Evolutionary conservation across 2,113 vertebrate species (phyloP), one percentile per base, ranked within the genome.

Genomic region (Pelecanoides urinatrix): DNA sequence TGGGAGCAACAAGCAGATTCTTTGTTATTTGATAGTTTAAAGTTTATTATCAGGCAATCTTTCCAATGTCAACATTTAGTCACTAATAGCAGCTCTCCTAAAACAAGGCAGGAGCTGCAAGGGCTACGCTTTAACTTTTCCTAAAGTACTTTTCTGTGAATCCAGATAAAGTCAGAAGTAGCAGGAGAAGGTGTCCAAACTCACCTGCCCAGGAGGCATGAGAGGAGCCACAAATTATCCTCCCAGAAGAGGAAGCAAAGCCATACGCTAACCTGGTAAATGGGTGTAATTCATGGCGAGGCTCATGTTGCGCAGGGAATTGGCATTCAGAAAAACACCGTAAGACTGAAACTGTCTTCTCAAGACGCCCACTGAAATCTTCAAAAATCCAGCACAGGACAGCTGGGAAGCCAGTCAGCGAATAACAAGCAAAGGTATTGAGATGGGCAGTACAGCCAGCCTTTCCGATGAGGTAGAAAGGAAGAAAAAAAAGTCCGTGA

Each of bases 311-410:
- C 1, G 0, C 40, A 67, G 55, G 38, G 75, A 92, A 19, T 0
- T 11, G 40, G 14, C 52, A 36, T 71, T 66, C n/a, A 49, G 56
- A 44, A 83, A 90, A 83, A 38, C 45, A 17, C 15, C 38, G 2
- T 49, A 20, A 79, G 61, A 53, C 38, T 2, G 1, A 66, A 73
- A 80, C 6, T 1, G 0, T 16, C 20, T 83, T 85, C 49, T 76
- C 0, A 0, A 86, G 36, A 17, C 15, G 86, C 13, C 20, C 14
- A 26, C 0, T 42, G 67, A 83, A 78, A 90, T 44, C 76, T 5
- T 49, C 9, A 68, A 36, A 95, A 73, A 20, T 38, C 40, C 50
- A 29, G 7, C 32, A 40, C 19, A 83, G 38, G 29, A 63, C 13
- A 38, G 17, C 1, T 36, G n/a, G 52, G 44, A 84, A 94, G 42